phyloP scores from a whole-genome alignment of 2,113 vertebrate genomes.

The Columba janthina region DNA sequence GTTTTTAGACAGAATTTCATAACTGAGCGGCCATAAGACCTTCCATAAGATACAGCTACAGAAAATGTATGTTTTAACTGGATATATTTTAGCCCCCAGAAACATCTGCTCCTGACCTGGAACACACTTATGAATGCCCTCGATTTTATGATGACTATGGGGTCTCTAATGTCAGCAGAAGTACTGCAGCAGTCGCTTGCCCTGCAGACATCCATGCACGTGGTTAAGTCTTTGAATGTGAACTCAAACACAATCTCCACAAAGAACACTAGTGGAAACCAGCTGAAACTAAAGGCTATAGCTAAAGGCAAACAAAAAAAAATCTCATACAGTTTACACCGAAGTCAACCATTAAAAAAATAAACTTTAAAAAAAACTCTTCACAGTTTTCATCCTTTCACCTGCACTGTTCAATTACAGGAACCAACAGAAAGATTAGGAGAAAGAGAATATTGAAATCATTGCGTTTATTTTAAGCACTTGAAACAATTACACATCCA shows the following conservation, averaged over 20 bases:
- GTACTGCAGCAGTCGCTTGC: background rate
- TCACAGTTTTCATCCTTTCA: background rate
- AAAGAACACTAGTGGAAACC: background rate
- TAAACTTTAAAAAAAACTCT: background rate
- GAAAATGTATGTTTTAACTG: background rate
- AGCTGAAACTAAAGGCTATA: background rate
- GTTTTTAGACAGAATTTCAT: background rate
- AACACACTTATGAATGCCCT: background rate
- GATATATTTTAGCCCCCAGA: background rate
- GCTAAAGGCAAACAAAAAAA: background rate
- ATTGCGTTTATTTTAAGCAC: background rate
- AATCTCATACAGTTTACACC: background rate
- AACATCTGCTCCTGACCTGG: background rate
- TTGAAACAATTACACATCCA: background rate
- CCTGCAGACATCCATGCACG: background rate
- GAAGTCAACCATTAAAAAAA: background rate
- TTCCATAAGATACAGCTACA: background rate
- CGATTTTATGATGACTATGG: background rate
- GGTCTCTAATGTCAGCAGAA: background rate
- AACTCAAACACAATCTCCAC: background rate
- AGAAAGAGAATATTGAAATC: background rate
- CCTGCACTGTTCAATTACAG: background rate
- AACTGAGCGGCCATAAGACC: background rate
- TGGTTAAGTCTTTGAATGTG: background rate
- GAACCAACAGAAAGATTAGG: background rate